Base-by-base conservation (phyloP, 2,113 vertebrate species). In the Jaculus jaculus region DNA sequence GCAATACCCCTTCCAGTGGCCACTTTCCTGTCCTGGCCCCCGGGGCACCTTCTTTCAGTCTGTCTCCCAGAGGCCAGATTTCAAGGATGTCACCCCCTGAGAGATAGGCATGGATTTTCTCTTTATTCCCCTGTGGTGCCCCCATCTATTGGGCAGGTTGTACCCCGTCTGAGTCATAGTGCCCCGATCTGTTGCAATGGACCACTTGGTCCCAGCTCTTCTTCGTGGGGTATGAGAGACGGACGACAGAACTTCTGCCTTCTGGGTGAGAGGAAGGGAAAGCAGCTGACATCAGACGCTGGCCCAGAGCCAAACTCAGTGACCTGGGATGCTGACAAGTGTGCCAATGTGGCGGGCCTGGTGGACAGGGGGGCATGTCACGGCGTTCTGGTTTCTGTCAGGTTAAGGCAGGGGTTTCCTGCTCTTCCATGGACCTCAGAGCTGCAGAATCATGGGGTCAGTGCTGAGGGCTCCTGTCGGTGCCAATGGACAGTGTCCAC, bases 241-340 rank as follows among this genome's bases (percentile, higher is more conserved):
- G 42, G 84, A 30, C 58, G 51, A 58, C 0, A 65, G 74, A 69
- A 65, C 88, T 61, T 92, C 51, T 0, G 3, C 47, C 26, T 24
- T 1, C 1, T 1, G 16, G 26, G 58, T 13, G 30, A 65, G 58
- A 87, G 77, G 51, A 20, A 72, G 20, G 54, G 42, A 26, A 58
- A 39, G 75, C 28, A 4, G 0, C n/a, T 86, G 85, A 87, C 82
- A 23, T 88, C 83, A 88, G 89, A 63, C 71, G 83, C 32, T 91
- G 77, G 84, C 74, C 0, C 0, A 37, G 68, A 86, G 87, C 86
- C 89, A 80, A 80, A 89, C 68, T n/a, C 9, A 1, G 58, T 74
- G 73, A 71, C 91, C 89, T 65, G 63, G 82, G 82, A 86, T 10
- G 39, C 78, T 24, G 66, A 72, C 42, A 30, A 28, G 79, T 60